Evolutionary conservation across 1,140 invertebrate species (phyloP), one percentile per base, ranked within the genome.

Genomic region (Heliconius nattereri): DNA sequence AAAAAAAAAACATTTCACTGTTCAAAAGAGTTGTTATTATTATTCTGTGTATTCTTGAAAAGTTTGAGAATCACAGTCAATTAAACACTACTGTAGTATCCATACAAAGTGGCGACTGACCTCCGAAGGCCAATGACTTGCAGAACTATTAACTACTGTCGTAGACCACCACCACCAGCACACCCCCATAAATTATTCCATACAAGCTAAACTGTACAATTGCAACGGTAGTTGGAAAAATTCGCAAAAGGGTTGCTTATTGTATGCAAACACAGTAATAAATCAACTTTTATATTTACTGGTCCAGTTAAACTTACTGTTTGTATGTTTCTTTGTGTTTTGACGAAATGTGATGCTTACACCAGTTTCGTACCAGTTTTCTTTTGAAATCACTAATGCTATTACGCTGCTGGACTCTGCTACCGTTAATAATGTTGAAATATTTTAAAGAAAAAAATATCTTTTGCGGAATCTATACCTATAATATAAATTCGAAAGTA

Each of bases 81-180:
- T 70, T 29, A 57, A 82, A 80, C 80, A 83, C 74, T 79, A 81
- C 79, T 81, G 83, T 79, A 86, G 52, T 86, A 87, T 86, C 80
- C 81, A 80, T 77, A 84, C 81, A 85, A 82, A 85, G 82, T 75
- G 73, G 87, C 88, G 87, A 91, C 87, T 92, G 87, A 91, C 90
- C 90, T 90, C 92, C 88, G 92, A 92, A 92, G 83, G 85, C 86
- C 73, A 83, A 83, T 93, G 91, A 93, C 91, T 92, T 91, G 89
- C 89, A 89, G 86, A 90, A 89, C 76, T 82, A 84, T 82, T 81
- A 60, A 75, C 83, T 78, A 82, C 86, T 87, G 84, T 85, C 81
- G 76, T 52, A 89, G 91, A 92, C 92, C 90, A 92, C 92, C 90
- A 86, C 13, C 16, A 45, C 40, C 32, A 35, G 84, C 85, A 87